Base-by-base conservation (phyloP, 2,797 vertebrate genomes). In the Lagocephalus sceleratus region DNA sequence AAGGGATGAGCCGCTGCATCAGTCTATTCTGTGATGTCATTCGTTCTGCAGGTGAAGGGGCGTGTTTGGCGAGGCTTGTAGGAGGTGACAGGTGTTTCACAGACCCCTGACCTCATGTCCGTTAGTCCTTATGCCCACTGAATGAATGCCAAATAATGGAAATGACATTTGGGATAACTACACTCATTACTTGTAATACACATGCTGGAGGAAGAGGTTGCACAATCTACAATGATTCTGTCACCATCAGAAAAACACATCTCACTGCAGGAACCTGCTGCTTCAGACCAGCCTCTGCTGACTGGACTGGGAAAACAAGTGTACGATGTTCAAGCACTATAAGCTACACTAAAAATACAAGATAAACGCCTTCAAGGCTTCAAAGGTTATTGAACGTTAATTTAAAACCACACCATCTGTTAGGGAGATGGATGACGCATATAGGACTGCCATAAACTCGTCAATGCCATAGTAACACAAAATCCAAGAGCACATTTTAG, bases 81-180 rank as follows among this genome's bases (percentile, higher is more conserved):
- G 64, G 61, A 53, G 55, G 68, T 77, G 69, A 63, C 65, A 79
- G 76, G 76, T 78, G 75, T 77, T 74, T 60, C 32, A 42, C 43
- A 47, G 66, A 55, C 68, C 66, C 59, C 22, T 67, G 73, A 82
- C 74, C 81, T 81, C 66, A 73, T 82, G 75, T 76, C 71, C 50
- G 71, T 66, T 80, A 70, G 78, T 81, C 63, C 71, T 55, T 26
- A 35, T 47, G 79, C 74, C 79, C 83, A 67, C 35, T 38, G 22
- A 78, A 80, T 62, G 56, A 74, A 70, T 79, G 63, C 66, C 71
- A 78, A 66, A 40, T 54, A 75, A 66, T 50, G 57, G 60, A 72
- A 68, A 57, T 72, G 64, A 74, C 72, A 77, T 68, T 77, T n/a
- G 20, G 35, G 47, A 71, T 58, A 69, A 66, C 45, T 40, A 48